A percentile compares a stretch with the other conserved stretches of the same genome.
Conservation (phyloP, 2,888 invertebrate genomes). For the Emmelina monodactyla region DNA sequence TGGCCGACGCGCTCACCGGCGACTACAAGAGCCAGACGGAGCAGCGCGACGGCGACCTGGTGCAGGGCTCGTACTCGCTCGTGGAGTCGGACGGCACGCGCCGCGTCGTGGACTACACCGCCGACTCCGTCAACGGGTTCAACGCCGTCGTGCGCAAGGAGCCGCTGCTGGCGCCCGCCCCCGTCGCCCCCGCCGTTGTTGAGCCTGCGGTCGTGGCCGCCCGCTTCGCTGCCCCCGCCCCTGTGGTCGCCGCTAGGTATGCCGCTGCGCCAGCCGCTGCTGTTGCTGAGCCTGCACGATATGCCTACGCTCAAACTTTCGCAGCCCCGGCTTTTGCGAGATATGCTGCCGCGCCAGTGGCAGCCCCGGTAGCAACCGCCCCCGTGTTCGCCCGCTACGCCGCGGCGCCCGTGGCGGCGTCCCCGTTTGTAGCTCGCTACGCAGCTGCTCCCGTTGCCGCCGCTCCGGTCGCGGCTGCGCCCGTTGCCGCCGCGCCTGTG, state of each 20-base stretch:
- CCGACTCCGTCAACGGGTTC: slow-evolving; percentile 48
- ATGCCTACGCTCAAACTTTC: slow-evolving; percentile 16
- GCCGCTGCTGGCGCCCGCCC: slow-evolving; percentile 33
- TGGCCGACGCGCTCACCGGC: slow-evolving; percentile 50
- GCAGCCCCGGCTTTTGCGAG: slow-evolving; percentile 13
- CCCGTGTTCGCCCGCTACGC: slow-evolving; percentile 17
- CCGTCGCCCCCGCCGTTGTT: slow-evolving; percentile 32
- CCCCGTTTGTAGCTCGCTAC: slow-evolving; percentile 6
- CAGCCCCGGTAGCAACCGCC: slow-evolving; percentile 69
- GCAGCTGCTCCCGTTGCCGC: slow-evolving; percentile 11
- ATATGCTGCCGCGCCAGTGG: slow-evolving; percentile 53
- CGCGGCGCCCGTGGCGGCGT: slow-evolving; percentile 7
- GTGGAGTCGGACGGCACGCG: slow-evolving; percentile 51
- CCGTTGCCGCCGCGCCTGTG: neutral
- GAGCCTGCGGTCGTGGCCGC: slow-evolving; percentile 26
- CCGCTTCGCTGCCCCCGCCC: slow-evolving; percentile 19
- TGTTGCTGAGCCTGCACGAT: slow-evolving; percentile 17
- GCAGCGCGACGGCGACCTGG: slow-evolving; percentile 62
- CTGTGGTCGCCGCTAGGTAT: slow-evolving; percentile 16
- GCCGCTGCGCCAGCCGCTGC: slow-evolving; percentile 18
- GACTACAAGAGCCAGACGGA: slow-evolving; percentile 57
- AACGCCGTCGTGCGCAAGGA: slow-evolving; percentile 53
- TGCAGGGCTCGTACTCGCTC: slow-evolving; percentile 50
- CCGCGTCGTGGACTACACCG: slow-evolving; percentile 45
- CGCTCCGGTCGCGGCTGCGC: slow-evolving; percentile 12